A percentile compares a stretch with the other conserved stretches of the same genome.
phyloP scores from a whole-genome alignment of 2,888 invertebrate genomes.

The Ceramica pisi region DNA sequence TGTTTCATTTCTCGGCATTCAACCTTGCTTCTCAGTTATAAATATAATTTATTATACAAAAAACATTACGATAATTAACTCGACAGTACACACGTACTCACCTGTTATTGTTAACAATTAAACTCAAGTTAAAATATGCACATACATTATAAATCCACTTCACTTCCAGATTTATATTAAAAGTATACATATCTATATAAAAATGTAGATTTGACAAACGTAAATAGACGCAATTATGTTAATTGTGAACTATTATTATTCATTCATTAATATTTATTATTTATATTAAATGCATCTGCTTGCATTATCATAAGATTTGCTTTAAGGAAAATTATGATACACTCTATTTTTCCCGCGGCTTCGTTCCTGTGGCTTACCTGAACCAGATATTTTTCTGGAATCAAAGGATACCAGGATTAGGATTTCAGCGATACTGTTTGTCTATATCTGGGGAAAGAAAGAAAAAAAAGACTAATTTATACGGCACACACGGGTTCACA shows the following conservation, averaged over 20 bases:
- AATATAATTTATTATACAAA: neutral
- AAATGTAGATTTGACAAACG: slow-evolving; percentile 31
- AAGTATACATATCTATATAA: neutral
- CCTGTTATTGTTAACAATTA: slow-evolving; percentile 34
- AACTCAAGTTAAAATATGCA: slow-evolving; percentile 43
- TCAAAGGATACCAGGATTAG: too few relatives aligned
- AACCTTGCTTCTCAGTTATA: slow-evolving; percentile 34
- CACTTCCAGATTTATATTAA: slow-evolving; percentile 41
- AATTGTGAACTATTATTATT: slow-evolving; percentile 18
- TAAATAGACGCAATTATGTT: slow-evolving; percentile 22
- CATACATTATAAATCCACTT: slow-evolving; percentile 37
- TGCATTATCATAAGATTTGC: neutral
- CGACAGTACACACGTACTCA: slow-evolving; percentile 3
- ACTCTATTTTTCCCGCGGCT: neutral
- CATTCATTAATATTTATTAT: slow-evolving; percentile 10
- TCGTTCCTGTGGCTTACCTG: neutral
- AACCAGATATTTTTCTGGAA: too few relatives aligned
- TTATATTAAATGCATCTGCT: slow-evolving; percentile 9
- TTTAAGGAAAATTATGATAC: neutral
- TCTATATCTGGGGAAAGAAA: too few relatives aligned
- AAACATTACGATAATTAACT: slow-evolving; percentile 39
- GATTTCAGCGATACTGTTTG: too few relatives aligned
- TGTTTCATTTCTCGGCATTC: slow-evolving; percentile 11
- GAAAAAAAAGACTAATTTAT: too few relatives aligned
- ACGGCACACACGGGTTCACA: too few relatives aligned